phyloP scores from a whole-genome alignment of 2,888 invertebrate genomes.

The Eledona agricola region DNA sequence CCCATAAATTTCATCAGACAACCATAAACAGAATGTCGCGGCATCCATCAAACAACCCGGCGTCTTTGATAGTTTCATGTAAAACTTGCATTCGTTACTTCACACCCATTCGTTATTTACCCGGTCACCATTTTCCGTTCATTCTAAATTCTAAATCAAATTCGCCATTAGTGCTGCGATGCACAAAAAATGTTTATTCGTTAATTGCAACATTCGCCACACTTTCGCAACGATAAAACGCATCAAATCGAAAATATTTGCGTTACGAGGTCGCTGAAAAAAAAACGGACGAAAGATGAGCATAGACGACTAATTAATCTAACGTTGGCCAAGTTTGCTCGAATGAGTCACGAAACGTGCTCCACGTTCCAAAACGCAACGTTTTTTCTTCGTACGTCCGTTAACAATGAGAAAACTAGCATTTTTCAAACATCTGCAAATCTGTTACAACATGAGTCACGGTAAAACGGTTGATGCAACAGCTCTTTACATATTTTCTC shows the following conservation, averaged over 20 bases:
- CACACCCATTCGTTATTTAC: constrained; percentile 1
- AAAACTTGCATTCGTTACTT: neutral
- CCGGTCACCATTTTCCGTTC: neutral
- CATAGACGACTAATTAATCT: no score
- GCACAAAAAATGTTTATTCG: constrained; percentile 6
- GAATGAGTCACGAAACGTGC: constrained; percentile 5
- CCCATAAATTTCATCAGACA: constrained; percentile 2
- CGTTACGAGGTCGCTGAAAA: neutral
- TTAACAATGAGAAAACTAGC: constrained; percentile 6
- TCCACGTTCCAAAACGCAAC: constrained; percentile 3
- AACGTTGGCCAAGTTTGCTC: no score
- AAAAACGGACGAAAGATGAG: neutral
- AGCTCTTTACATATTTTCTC: constrained; percentile 25
- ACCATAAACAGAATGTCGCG: constrained; percentile 2
- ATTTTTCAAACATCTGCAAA: constrained; percentile 23
- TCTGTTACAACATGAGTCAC: constrained; percentile 22
- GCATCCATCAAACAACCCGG: constrained; percentile 1
- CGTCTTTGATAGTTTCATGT: neutral
- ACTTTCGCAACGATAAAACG: constrained; percentile 2
- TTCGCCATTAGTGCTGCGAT: constrained; percentile 1
- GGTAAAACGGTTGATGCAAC: constrained; percentile 27
- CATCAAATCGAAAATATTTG: constrained; percentile 11
- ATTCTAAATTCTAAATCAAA: neutral
- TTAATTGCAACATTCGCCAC: constrained; percentile 5
- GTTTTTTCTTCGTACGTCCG: constrained; percentile 11